Percentiles rank a stretch among this genome's conserved stretches.
These are phyloP conservation scores for Chromis chromis DNA, from an alignment of 2,797 vertebrate species.

Conservation along the genomic window DNA sequence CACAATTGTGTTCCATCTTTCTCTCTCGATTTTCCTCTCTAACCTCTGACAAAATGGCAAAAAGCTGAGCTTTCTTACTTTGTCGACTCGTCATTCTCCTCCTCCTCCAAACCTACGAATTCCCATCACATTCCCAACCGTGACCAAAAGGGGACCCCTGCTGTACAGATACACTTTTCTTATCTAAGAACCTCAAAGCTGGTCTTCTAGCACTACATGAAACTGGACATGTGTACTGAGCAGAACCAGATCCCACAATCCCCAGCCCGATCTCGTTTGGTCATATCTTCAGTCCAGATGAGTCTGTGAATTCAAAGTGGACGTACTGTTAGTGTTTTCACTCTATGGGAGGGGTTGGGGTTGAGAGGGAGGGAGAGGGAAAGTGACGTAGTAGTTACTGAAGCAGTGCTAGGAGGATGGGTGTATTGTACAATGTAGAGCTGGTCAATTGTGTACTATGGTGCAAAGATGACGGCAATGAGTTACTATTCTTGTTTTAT, in stretches of 20 bases:
- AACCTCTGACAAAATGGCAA: slow-evolving; percentile 60
- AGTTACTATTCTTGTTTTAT: slow-evolving; percentile 88
- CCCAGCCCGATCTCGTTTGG: slow-evolving; percentile 58
- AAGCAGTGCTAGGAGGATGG: slow-evolving; percentile 82
- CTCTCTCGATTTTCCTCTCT: slow-evolving; percentile 54
- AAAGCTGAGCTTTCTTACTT: slow-evolving; percentile 64
- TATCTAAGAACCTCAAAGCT: slow-evolving; percentile 77
- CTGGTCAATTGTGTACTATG: slow-evolving; percentile 84
- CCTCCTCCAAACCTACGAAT: slow-evolving; percentile 50
- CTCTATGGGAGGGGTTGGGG: slow-evolving; percentile 63
- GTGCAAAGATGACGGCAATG: slow-evolving; percentile 80
- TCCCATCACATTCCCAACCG: slow-evolving; percentile 80
- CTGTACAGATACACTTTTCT: slow-evolving; percentile 80
- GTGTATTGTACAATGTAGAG: slow-evolving; percentile 88
- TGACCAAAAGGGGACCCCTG: slow-evolving; percentile 80
- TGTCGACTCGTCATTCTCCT: slow-evolving; percentile 48
- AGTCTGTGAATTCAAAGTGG: slow-evolving; percentile 77
- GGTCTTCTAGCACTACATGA: slow-evolving; percentile 68
- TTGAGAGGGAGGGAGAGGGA: slow-evolving; percentile 51
- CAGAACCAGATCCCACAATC: slow-evolving; percentile 73
- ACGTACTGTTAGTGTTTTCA: slow-evolving; percentile 83
- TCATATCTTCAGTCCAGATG: slow-evolving; percentile 58
- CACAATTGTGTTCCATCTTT: slow-evolving; percentile 49
- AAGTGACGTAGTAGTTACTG: slow-evolving; percentile 81
- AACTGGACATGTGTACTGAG: slow-evolving; percentile 77